These are phyloP conservation scores for Botrylloides violaceus DNA, from an alignment of 23 tunicate species.

Conservation along the genomic window DNA sequence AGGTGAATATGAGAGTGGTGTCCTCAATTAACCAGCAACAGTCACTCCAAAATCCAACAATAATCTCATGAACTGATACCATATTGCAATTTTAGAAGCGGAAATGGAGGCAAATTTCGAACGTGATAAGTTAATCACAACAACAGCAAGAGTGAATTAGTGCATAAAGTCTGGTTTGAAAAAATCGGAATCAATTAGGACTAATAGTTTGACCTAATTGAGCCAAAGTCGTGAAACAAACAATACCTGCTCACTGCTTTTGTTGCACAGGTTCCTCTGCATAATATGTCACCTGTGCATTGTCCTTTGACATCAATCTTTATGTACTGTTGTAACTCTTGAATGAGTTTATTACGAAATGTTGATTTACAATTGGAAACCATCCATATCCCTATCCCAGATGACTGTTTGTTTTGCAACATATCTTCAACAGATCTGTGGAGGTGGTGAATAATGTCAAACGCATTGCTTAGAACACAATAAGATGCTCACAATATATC, in stretches of 20 bases:
- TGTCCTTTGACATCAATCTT: constrained; percentile 38
- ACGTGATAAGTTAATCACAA: too few species aligned
- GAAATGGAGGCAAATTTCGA: too few species aligned
- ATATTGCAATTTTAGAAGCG: too few species aligned
- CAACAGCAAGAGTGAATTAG: too few species aligned
- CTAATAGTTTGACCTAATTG: too few species aligned
- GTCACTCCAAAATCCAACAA: too few species aligned
- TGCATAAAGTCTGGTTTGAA: too few species aligned
- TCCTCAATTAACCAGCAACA: too few species aligned
- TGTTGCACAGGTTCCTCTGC: constrained; percentile 21
- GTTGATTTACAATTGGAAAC: constrained; percentile 49
- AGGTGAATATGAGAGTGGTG: too few species aligned
- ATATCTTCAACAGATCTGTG: constrained; percentile 9
- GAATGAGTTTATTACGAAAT: constrained; percentile 2
- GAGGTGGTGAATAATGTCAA: not conserved
- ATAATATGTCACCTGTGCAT: constrained; percentile 35
- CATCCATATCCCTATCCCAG: constrained; percentile 28
- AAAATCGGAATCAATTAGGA: too few species aligned
- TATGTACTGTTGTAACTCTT: constrained; percentile 25
- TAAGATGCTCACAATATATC: not conserved
- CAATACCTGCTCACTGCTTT: constrained; percentile 13
- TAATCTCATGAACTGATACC: too few species aligned
- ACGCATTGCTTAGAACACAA: not conserved
- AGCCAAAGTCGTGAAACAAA: too few species aligned
- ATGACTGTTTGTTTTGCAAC: constrained; percentile 12